Evolutionary conservation across 2,797 vertebrate genomes (phyloP).

Genomic region (Molossus alvarezi): DNA sequence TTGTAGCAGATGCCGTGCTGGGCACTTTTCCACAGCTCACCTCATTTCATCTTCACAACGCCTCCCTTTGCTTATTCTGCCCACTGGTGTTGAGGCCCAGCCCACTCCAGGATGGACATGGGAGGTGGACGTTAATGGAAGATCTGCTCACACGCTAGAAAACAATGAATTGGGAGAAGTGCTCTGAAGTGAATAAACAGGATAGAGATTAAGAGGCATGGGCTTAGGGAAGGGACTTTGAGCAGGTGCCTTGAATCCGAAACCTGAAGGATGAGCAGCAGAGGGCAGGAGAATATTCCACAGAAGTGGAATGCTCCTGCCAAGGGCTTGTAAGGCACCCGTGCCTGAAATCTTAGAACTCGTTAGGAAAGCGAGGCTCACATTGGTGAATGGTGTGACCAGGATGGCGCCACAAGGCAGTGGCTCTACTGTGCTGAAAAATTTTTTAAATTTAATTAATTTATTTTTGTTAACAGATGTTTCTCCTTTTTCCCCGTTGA

Average conservation of each 20-base stretch:
- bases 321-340: not conserved
- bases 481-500: too few relatives aligned
- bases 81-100: not conserved
- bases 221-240: not conserved
- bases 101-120: fast-evolving
- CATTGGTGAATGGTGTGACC: not conserved
- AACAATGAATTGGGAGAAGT: not conserved
- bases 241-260: conserved; percentile 29
- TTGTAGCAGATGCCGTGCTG: not conserved
- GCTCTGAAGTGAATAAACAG: not conserved
- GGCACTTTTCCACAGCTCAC: not conserved
- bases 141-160: not conserved
- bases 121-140: not conserved
- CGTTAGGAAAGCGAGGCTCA: not conserved
- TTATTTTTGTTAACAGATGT: too few relatives aligned
- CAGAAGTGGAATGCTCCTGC: not conserved
- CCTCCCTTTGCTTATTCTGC: not conserved
- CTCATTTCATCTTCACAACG: not conserved
- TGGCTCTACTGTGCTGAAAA: not conserved
- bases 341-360: not conserved
- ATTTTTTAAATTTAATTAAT: not conserved
- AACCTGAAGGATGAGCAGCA: not conserved
- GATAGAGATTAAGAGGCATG: not conserved
- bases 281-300: not conserved
- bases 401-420: not conserved